These are phyloP conservation scores for Stenotaenia linearis DNA, from an alignment of 2,888 invertebrate genomes.

Conservation along the genomic window DNA sequence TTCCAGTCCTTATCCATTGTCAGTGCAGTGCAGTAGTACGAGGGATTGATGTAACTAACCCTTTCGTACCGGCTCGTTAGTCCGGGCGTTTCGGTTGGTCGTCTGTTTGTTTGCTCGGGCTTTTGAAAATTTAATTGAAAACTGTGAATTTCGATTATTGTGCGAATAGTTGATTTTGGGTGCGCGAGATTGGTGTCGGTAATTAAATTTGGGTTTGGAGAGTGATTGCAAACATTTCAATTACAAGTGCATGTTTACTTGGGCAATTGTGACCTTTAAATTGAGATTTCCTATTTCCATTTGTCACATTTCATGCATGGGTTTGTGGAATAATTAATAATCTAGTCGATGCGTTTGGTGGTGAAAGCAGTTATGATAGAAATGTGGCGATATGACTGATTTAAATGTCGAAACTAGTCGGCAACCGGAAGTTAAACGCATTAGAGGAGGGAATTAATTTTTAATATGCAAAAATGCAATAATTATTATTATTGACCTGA, in stretches of 20 bases:
- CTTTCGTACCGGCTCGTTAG: too few species aligned
- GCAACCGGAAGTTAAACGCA: too few species aligned
- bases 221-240: neutral
- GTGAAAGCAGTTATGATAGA: neutral
- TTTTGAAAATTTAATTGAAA: neutral
- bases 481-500: too few species aligned
- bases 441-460: too few species aligned
- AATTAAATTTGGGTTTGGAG: neutral
- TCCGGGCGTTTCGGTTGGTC: too few species aligned
- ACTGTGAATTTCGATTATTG: neutral
- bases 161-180: neutral
- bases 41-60: neutral
- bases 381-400: too few species aligned
- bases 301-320: slow-evolving; percentile 5
- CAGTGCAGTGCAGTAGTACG: neutral
- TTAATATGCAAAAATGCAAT: too few species aligned
- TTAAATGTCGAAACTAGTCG: too few species aligned
- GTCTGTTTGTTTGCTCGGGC: too few species aligned
- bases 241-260: neutral
- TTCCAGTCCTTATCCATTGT: neutral
- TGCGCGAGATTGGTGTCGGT: neutral
- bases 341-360: neutral
- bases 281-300: neutral
- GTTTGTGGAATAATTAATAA: neutral
- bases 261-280: neutral